Evolutionary conservation across 1,140 invertebrate species (phyloP).

Genomic region (Cherax quadricarinatus): DNA sequence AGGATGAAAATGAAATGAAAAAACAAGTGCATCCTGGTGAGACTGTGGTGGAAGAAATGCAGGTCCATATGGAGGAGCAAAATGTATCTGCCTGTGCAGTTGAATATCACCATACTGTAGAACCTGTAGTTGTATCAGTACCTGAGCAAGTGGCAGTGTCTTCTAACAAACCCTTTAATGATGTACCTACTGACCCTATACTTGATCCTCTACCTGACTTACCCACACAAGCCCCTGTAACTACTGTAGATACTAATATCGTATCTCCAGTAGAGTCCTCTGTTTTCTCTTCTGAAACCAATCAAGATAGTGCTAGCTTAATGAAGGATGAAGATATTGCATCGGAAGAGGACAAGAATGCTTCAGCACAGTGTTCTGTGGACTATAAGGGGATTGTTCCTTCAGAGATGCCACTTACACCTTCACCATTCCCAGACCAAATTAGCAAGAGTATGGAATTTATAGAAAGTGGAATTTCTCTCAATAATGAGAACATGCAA

Average conservation of each 20-base stretch:
- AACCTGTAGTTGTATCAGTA: conserved; percentile 65
- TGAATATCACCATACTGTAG: conserved; percentile 15
- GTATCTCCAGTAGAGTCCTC: conserved; percentile 31
- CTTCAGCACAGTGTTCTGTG: not conserved
- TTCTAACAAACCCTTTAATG: conserved; percentile 45
- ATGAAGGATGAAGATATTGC: not conserved
- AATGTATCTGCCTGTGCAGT: not conserved
- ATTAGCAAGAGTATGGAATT: not conserved
- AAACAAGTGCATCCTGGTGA: conserved; percentile 8
- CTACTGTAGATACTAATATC: conserved; percentile 40
- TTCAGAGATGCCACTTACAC: not conserved
- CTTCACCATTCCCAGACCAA: not conserved
- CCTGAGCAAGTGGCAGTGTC: conserved; percentile 64
- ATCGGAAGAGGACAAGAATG: not conserved
- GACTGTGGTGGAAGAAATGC: not conserved
- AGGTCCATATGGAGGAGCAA: not conserved
- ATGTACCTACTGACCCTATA: conserved; percentile 14
- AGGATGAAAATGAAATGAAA: conserved; percentile 8
- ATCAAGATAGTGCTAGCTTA: not conserved
- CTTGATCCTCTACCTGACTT: conserved; percentile 24
- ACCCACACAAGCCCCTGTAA: conserved; percentile 13
- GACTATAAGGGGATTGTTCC: not conserved
- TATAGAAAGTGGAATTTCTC: not conserved
- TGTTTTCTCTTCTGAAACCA: not conserved
- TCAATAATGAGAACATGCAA: not conserved